These are phyloP conservation scores for Ypsolopha scabrella DNA, from an alignment of 2,888 invertebrate species.

Conservation along the genomic window DNA sequence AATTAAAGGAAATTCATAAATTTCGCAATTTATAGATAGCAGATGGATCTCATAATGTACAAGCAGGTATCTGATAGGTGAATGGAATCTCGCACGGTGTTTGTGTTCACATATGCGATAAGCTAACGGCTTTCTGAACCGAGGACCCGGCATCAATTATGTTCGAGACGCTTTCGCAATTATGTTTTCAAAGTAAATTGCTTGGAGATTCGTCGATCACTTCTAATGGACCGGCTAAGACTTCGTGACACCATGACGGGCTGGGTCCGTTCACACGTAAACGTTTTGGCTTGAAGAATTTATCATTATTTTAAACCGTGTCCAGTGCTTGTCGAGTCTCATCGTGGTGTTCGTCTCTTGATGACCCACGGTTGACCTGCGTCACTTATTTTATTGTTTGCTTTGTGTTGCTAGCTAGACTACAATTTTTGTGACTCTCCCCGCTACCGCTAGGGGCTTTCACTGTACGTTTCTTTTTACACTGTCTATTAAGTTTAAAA, in stretches of 20 bases:
- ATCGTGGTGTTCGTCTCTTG: not conserved
- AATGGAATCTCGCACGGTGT: conserved; percentile 1
- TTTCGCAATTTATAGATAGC: not conserved
- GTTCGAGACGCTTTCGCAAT: conserved; percentile 64
- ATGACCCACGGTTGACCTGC: not conserved
- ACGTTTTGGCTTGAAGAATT: conserved; percentile 14
- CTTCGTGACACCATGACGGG: conserved; percentile 44
- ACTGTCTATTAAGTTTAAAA: too few relatives aligned
- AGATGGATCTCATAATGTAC: not conserved
- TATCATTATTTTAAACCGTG: conserved; percentile 4
- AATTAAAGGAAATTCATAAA: not conserved
- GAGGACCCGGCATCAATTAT: conserved; percentile 54
- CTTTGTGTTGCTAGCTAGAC: not conserved
- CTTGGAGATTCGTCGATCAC: conserved; percentile 55
- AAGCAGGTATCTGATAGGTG: too few relatives aligned
- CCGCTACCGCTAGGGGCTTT: not conserved
- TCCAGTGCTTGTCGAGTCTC: conserved; percentile 3
- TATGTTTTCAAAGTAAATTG: conserved; percentile 65
- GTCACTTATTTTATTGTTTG: conserved; percentile 19
- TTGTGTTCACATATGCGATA: conserved; percentile 10
- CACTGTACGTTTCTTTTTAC: not conserved
- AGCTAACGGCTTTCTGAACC: conserved; percentile 53
- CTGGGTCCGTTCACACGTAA: conserved; percentile 32
- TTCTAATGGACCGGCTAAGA: conserved; percentile 44
- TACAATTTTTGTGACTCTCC: not conserved